Evolutionary conservation across 1,140 invertebrate species (phyloP).

Genomic region (Rhagoletis pomonella): DNA sequence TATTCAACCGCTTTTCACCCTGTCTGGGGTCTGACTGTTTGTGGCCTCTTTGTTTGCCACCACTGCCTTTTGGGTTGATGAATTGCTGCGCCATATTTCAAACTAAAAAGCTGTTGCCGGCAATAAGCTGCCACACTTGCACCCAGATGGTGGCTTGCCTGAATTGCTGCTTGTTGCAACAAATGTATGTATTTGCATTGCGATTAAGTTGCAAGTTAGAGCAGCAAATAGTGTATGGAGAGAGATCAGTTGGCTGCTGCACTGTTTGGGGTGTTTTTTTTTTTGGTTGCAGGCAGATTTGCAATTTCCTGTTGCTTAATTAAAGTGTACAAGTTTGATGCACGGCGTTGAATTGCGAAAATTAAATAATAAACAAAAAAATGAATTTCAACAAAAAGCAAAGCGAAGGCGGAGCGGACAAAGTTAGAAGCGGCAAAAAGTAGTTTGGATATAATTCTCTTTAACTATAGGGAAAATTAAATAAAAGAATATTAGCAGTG

Average conservation of each 20-base stretch:
- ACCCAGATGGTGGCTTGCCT: background rate
- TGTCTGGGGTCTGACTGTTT: background rate
- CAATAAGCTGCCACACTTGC: background rate
- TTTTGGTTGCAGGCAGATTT: background rate
- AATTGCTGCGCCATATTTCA: constrained; percentile 45
- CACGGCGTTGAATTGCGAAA: no score
- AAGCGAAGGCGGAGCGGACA: no score
- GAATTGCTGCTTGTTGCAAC: background rate
- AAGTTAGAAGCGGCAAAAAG: no score
- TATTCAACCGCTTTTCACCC: background rate
- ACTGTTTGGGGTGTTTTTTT: background rate
- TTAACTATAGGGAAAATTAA: no score
- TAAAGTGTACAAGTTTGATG: no score
- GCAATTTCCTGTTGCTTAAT: no score
- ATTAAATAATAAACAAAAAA: background rate
- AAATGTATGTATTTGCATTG: background rate
- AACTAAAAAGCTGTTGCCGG: constrained; percentile 32
- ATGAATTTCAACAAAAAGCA: no score
- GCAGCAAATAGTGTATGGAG: background rate
- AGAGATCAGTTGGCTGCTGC: constrained; percentile 6
- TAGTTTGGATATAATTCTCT: no score
- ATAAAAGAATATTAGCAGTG: no score
- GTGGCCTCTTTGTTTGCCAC: constrained; percentile 35
- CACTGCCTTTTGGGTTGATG: constrained; percentile 35
- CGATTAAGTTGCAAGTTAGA: background rate